Percentiles rank a stretch among this genome's conserved stretches.
These are phyloP conservation scores for Scaptodrosophila latifasciaeformis DNA, from an alignment of 2,888 invertebrate species.

Conservation along the genomic window DNA sequence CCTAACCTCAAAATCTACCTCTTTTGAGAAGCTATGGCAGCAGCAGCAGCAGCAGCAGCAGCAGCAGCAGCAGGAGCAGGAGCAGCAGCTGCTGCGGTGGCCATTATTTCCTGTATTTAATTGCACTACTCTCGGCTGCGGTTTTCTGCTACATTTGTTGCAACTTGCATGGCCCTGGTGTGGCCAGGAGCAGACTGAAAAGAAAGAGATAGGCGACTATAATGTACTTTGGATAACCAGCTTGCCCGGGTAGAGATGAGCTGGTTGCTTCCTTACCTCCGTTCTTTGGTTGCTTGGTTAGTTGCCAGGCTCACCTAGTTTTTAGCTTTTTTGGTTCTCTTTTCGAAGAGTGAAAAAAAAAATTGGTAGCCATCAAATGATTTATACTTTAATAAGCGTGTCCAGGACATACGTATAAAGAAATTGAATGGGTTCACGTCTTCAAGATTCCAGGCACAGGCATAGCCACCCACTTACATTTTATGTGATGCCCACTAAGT, in stretches of 20 bases:
- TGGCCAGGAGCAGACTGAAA: not conserved
- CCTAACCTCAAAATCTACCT: not conserved
- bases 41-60: constrained; percentile 3
- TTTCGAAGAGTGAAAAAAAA: no score
- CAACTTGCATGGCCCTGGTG: constrained; percentile 37
- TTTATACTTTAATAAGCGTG: constrained; percentile 66
- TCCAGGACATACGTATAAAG: constrained; percentile 56
- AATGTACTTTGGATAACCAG: constrained; percentile 15
- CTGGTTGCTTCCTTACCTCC: not conserved
- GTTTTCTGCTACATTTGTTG: constrained; percentile 69
- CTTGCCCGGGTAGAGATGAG: not conserved
- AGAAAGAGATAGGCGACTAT: not conserved
- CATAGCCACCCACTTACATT: not conserved
- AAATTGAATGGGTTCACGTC: constrained; percentile 50
- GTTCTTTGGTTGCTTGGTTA: not conserved
- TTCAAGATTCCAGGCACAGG: not conserved
- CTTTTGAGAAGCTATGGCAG: not conserved
- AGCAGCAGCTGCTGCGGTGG: constrained; percentile 47
- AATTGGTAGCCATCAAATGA: constrained; percentile 48
- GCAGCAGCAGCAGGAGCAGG: constrained; percentile 4
- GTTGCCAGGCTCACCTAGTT: not conserved
- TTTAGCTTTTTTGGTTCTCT: constrained; percentile 18
- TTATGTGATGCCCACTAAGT: not conserved
- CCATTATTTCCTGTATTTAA: constrained; percentile 70
- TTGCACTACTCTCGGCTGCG: constrained; percentile 65